These are phyloP conservation scores for Ephialtes manifestator DNA, from an alignment of 2,888 invertebrate genomes.

Conservation along the genomic window DNA sequence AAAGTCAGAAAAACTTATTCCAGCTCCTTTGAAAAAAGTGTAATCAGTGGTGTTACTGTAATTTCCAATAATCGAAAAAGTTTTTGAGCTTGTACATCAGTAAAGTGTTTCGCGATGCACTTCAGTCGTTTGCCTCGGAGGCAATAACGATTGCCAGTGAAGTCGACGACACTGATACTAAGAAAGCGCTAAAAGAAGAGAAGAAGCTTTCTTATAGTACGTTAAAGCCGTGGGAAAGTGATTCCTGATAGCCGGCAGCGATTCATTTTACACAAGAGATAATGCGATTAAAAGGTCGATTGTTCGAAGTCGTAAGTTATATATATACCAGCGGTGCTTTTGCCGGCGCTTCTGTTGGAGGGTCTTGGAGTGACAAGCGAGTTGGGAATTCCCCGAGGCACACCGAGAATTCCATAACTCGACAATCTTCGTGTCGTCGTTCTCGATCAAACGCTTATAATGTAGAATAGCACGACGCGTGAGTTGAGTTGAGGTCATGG, in stretches of 20 bases:
- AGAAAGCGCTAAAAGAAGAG: conserved; percentile 4
- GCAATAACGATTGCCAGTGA: conserved; percentile 17
- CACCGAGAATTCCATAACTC: conserved; percentile 44
- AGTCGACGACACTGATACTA: background rate
- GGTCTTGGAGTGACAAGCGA: conserved; percentile 9
- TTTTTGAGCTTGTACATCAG: background rate
- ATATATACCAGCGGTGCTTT: conserved; percentile 28
- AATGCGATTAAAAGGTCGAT: conserved; percentile 68
- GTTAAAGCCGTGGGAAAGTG: conserved; percentile 34
- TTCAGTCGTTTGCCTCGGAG: conserved; percentile 16
- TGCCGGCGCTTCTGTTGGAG: conserved; percentile 20
- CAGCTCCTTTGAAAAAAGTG: background rate
- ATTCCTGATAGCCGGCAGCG: conserved; percentile 37
- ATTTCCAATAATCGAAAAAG: background rate
- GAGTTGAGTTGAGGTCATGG: background rate
- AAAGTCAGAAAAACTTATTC: no score
- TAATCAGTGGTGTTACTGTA: background rate
- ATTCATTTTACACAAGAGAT: conserved; percentile 40
- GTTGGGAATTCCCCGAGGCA: conserved; percentile 18
- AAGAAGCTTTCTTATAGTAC: conserved; percentile 21
- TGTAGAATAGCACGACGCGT: background rate
- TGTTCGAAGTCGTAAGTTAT: conserved; percentile 64
- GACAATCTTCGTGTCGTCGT: conserved; percentile 45
- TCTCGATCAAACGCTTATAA: conserved; percentile 49
- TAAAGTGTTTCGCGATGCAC: background rate